Base-by-base conservation (phyloP, 2,888 invertebrate genomes). In the Escarpia spicata region DNA sequence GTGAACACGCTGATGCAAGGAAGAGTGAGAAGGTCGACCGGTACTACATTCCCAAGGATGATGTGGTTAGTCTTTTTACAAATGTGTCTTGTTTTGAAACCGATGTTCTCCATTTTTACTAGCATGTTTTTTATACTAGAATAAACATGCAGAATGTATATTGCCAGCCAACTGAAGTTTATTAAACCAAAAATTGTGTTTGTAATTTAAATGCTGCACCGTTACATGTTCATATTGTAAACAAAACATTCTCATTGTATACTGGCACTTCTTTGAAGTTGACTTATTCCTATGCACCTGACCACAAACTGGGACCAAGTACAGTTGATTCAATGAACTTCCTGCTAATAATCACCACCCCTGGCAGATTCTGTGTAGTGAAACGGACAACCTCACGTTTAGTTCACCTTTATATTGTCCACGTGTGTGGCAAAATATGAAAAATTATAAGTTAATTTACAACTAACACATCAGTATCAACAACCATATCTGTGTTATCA, bases 1-100 rank as follows among this genome's bases (percentile, higher is more conserved):
- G 98, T 96, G 99, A 99, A 96, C 99, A 99, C 97, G 99, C 99
- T 96, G 98, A 98, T 95, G 99, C 99, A 0, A 97, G 98, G 93
- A 99, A 99, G 96, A 97, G 99, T 93, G 99, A 99, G 97, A 98
- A 98, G 96, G 98, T 99, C 1, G 98, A 99, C 95, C 97, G 99
- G 92, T 99, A 99, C 97, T 98, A 98, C 95, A 99, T 99, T 98
- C 99, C 99, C 0, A 97, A 98, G 95, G 99, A 97, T 93, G 96
- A 96, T 91, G 96, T 95, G n/a, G 94, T 94, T 91, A 93, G 94
- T 52, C 15, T 26, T 75, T 26, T 26, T 75, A 75, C 75, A 75
- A 26, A 75, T 75, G 75, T 75, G 6, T 75, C 52, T 52, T 15
- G 15, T 52, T 9, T 52, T 52, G 0, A 52, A 52, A 52, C 52